A percentile compares a stretch with the other conserved stretches of the same genome.
These are phyloP conservation scores for Bedellia somnulentella DNA, from an alignment of 2,888 invertebrate genomes.

Conservation along the genomic window DNA sequence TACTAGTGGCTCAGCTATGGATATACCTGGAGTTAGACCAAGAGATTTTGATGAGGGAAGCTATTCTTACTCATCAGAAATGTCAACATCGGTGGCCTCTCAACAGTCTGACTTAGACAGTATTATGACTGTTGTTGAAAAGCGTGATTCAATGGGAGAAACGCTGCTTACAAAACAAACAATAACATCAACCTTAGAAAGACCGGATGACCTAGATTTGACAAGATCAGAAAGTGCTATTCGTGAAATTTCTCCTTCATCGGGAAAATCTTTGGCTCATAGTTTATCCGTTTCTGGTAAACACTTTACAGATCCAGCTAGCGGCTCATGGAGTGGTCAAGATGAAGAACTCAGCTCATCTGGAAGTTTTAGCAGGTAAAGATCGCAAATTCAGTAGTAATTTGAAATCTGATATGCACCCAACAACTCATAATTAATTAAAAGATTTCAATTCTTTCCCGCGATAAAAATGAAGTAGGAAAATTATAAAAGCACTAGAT, in stretches of 20 bases:
- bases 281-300: slow-evolving; percentile 49
- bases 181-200: slow-evolving; percentile 31
- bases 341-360: slow-evolving; percentile 56
- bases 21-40: slow-evolving; percentile 35
- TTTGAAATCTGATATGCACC: too few species aligned
- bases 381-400: too few species aligned
- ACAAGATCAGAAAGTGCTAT: slow-evolving; percentile 36
- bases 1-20: slow-evolving; percentile 41
- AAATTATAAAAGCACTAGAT: too few species aligned
- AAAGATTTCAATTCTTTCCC: too few species aligned
- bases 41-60: slow-evolving; percentile 34
- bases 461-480: too few species aligned
- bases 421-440: too few species aligned
- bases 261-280: slow-evolving; percentile 51
- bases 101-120: slow-evolving; percentile 55
- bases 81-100: slow-evolving; percentile 53
- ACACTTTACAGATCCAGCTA: slow-evolving; percentile 60
- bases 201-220: slow-evolving; percentile 44
- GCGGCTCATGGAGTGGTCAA: slow-evolving; percentile 57
- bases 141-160: slow-evolving; percentile 42
- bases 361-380: slow-evolving; percentile 52
- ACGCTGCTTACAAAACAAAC: slow-evolving; percentile 38
- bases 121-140: slow-evolving; percentile 49
- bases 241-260: slow-evolving; percentile 55
- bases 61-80: slow-evolving; percentile 50